Evolutionary conservation across 2,888 invertebrate genomes (phyloP), one percentile per base, ranked within the genome.

Genomic region (Cinara cedri): DNA sequence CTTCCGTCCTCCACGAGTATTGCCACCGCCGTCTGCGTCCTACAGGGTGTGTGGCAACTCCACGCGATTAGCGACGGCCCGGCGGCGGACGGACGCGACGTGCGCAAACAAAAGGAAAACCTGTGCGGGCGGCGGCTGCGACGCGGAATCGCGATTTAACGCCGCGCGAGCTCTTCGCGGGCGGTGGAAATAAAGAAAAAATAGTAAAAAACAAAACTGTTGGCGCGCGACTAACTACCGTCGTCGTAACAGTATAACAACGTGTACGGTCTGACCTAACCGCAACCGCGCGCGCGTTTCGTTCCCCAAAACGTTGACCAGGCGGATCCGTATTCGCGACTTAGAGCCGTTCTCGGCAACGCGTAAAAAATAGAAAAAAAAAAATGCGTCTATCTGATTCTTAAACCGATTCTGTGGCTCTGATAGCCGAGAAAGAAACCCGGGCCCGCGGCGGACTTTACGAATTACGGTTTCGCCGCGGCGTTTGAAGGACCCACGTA

Each of bases 31-130:
- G 24, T 46, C 21, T 46, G 21, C 14, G 46, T 16, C 21, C 9
- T 44, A 14, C 54, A n/a, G 54, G 54, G 57, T 55, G 55, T 66
- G 66, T 66, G 68, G 68, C 26, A 34, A 34, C 34, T 24, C 26
- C 16, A 16, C 34, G 34, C 62, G 62, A 62, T 62, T 62, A 62
- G 62, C 34, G 16, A 62, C 19, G 62, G 62, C 19, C 21, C 55
- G 21, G 21, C 34, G 3, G 34, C 34, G 34, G n/a, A 16, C 11
- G 42, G 21, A 54, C 34, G 51, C 21, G 14, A 65, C 65, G 21
- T 65, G 65, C 24, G 10, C 24, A 24, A 26, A 68, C 68, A 68
- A 68, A 68, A 68, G 68, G 13, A 51, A 24, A 49, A 46, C 16
- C 55, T 11, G 55, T 44, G 21, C 21, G 71, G 55, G 42, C 55